Evolutionary conservation across 2,113 vertebrate species (phyloP).

Genomic region (Urocolius indicus): DNA sequence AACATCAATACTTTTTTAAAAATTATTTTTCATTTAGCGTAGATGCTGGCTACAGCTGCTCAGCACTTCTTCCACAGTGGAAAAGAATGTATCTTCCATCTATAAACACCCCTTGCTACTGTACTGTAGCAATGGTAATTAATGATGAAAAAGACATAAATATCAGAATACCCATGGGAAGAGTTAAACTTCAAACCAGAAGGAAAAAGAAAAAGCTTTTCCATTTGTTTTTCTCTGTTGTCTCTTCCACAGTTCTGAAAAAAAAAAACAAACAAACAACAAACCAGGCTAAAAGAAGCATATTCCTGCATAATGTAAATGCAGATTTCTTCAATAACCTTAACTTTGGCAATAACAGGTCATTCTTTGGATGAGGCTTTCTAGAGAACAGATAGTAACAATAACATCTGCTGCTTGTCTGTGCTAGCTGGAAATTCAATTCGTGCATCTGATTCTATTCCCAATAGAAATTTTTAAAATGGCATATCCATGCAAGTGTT

Average conservation of each 20-base stretch:
- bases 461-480: background rate
- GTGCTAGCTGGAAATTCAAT: background rate
- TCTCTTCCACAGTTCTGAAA: background rate
- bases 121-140: background rate
- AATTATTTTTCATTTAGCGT: background rate
- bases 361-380: background rate
- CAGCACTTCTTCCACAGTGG: background rate
- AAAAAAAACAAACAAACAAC: background rate
- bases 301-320: background rate
- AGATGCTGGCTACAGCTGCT: background rate
- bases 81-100: background rate
- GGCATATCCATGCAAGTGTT: background rate
- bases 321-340: background rate
- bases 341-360: background rate
- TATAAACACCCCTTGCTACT: background rate
- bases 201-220: background rate
- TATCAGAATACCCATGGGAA: background rate
- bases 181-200: background rate
- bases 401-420: background rate
- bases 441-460: background rate
- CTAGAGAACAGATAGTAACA: background rate
- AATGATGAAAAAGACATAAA: background rate
- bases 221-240: background rate
- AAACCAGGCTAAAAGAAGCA: background rate
- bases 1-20: background rate